Base-by-base conservation (phyloP, 2,888 invertebrate genomes). In the Caradrina kadenii region DNA sequence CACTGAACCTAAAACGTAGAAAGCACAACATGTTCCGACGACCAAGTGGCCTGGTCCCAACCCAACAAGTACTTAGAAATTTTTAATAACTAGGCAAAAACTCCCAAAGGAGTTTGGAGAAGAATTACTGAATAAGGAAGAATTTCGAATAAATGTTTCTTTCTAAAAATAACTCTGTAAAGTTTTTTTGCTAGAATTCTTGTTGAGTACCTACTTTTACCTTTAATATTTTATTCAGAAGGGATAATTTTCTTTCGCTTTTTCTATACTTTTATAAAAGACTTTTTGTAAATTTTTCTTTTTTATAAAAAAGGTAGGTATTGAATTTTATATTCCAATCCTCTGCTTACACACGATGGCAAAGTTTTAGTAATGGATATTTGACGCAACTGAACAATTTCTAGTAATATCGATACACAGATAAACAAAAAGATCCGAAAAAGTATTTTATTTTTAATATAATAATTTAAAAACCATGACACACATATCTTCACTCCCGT, bases 81-180 rank as follows among this genome's bases (percentile, higher is more conserved):
- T 73, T 65, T 72, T 53, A 53, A 26, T 31, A 54, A 69, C 64
- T 65, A 50, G n/a, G 17, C 22, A 10, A 10, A 48, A 54, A 7
- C 26, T 55, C 45, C 21, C n/a, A 17, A 35, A 6, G 35, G 55
- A 48, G 11, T 73, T 60, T 22, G 35, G 48, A 54, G 42, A 22
- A 39, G n/a, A n/a, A 49, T 54, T 11, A n/a, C 55, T 35, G 13
- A 55, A 61, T 6, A 19, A 49, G 35, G 42, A 48, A n/a, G 50
- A 31, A 42, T 8, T 39, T 42, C 31, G 26, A 26, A 26, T 10
- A 48, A 72, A 49, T 1, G 42, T 42, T 64, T 22, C 21, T 42
- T 52, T 60, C 45, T 66, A 73, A 73, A 73, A 66, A 73, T 73
- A 73, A 31, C 50, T 31, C 10, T 0, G 1, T 5, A 5, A 48